A percentile compares a stretch with the other conserved stretches of the same genome.
These are phyloP conservation scores for Leptobrachium leishanense DNA, from an alignment of 2,113 vertebrate species.

Conservation along the genomic window DNA sequence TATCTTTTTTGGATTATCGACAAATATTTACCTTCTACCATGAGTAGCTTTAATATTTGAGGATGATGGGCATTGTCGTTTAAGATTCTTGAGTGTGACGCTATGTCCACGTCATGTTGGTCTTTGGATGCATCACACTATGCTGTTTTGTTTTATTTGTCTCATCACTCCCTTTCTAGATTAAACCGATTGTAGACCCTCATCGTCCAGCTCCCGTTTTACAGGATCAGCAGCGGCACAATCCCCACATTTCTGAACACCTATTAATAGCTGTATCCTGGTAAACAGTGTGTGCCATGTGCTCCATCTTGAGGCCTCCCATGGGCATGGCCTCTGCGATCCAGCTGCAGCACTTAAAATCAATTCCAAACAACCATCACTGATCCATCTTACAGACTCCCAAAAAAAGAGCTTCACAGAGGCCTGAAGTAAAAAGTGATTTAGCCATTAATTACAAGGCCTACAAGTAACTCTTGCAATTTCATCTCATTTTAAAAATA, in stretches of 20 bases:
- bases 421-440: not conserved
- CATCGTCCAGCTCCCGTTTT: constrained; percentile 1
- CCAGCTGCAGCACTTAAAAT: constrained; percentile 24
- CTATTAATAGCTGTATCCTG: constrained; percentile 43
- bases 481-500: too few species aligned
- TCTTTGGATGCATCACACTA: not conserved
- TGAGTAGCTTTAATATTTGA: too few species aligned
- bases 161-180: not conserved
- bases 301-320: constrained; percentile 29
- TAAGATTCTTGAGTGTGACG: too few species aligned
- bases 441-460: not conserved
- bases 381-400: constrained; percentile 27
- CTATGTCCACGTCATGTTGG: too few species aligned
- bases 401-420: constrained; percentile 12
- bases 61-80: too few species aligned
- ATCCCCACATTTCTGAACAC: constrained; percentile 33
- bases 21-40: too few species aligned
- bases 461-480: too few species aligned
- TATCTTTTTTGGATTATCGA: too few species aligned
- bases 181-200: not conserved
- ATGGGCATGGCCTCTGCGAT: constrained; percentile 28
- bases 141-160: not conserved
- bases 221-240: constrained; percentile 25
- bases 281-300: constrained; percentile 45
- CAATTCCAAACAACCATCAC: constrained; percentile 15